phyloP scores from a whole-genome alignment of 2,888 invertebrate species.

The Heteromyza rotundicornis region DNA sequence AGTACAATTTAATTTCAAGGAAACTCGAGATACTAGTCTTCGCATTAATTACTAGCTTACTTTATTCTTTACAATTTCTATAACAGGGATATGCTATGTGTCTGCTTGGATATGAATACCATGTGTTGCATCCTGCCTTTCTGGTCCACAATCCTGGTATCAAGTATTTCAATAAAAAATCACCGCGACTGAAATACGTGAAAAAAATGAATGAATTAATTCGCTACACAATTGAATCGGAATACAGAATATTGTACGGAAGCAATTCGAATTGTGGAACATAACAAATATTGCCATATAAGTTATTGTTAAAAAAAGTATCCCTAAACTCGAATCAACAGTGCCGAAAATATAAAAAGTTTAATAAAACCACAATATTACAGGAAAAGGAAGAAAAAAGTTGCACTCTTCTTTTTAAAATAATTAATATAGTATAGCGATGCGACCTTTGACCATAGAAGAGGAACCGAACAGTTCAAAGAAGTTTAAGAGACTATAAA shows the following conservation, averaged over 20 bases:
- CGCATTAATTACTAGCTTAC: not conserved
- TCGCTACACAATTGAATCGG: slow-evolving; percentile 75
- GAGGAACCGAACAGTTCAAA: too few relatives aligned
- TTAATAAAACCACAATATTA: too few relatives aligned
- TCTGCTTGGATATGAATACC: slow-evolving; percentile 85
- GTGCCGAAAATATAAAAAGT: too few relatives aligned
- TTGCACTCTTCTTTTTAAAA: too few relatives aligned
- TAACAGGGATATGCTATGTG: slow-evolving; percentile 84
- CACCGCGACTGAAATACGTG: slow-evolving; percentile 66
- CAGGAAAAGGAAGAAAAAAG: too few relatives aligned
- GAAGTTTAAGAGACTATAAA: too few relatives aligned
- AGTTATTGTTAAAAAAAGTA: too few relatives aligned
- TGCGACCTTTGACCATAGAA: too few relatives aligned
- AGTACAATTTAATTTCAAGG: not conserved
- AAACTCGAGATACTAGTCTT: not conserved
- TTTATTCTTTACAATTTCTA: not conserved
- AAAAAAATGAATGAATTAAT: slow-evolving; percentile 67
- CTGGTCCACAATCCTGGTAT: slow-evolving; percentile 88
- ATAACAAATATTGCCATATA: too few relatives aligned
- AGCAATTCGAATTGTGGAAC: slow-evolving; percentile 66
- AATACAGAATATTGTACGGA: slow-evolving; percentile 80
- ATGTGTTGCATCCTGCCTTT: slow-evolving; percentile 87
- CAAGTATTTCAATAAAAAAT: slow-evolving; percentile 76
- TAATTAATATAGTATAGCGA: too few relatives aligned
- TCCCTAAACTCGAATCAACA: too few relatives aligned